Base-by-base conservation (phyloP, 2,113 vertebrate species). In the Ranitomeya imitator region DNA sequence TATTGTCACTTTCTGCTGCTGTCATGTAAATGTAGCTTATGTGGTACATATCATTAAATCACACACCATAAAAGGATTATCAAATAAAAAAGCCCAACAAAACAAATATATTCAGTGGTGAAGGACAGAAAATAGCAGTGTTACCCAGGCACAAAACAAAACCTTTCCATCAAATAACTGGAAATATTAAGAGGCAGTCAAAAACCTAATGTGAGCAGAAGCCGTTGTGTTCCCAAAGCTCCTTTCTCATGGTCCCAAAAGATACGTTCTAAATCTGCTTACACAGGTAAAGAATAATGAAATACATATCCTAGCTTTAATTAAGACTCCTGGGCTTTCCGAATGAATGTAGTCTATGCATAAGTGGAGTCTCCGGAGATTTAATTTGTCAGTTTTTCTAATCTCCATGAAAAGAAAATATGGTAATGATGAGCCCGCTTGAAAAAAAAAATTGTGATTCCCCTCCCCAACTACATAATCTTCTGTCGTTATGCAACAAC, bases 261-360 rank as follows among this genome's bases (percentile, higher is more conserved):
- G 90, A 91, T 89, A 91, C 91, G 93, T 92, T 91, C 90, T 92
- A 89, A 92, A 93, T 92, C 91, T 91, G 92, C 93, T 92, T 93
- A 92, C 91, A 91, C 86, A 59, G 88, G 90, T 91, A 93, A 93
- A 93, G 92, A 94, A 92, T 92, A 90, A 93, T 90, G 37, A 65
- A 54, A n/a, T 83, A 92, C 93, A 92, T 94, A 93, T 94, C 93
- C 93, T 93, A 91, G 91, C 92, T 90, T 92, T 93, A 93, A 93
- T 94, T 93, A 93, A 94, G 93, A 94, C 93, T 93, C 92, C 37
- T 15, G 93, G 93, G 93, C 90, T 91, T 73, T 57, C 86, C 26
- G 15, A 76, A 91, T 10, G 60, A 82, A 90, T 79, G 87, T 73
- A 88, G 84, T 79, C 55, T 80, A 89, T 54, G 83, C 37, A 82